Conservation (phyloP, 1,140 invertebrate genomes). For the Pseudomyrmex concolor region DNA sequence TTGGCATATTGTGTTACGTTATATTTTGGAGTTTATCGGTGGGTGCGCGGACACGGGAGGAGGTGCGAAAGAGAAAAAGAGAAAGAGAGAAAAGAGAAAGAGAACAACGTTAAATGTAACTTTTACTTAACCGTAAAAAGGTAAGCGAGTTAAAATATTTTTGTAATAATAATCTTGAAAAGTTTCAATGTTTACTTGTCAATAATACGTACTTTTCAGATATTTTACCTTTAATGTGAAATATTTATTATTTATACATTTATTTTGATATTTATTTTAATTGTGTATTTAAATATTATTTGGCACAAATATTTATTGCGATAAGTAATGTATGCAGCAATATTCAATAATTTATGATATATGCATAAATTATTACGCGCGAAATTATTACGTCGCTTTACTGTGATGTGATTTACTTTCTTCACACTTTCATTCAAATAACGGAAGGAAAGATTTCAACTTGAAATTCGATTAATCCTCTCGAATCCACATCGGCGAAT, state of each 20-base stretch:
- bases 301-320: background rate
- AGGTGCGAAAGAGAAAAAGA: too few species aligned
- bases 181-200: background rate
- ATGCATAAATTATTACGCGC: background rate
- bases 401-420: too few species aligned
- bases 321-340: background rate
- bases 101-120: conserved; percentile 21
- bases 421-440: background rate
- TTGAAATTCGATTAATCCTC: conserved; percentile 28
- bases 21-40: conserved; percentile 46
- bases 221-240: background rate
- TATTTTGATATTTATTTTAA: background rate
- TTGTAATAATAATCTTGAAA: too few species aligned
- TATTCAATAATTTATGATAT: background rate
- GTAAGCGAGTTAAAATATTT: conserved; percentile 10
- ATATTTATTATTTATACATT: background rate
- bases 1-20: conserved; percentile 54
- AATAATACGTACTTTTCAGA: background rate
- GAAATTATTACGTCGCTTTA: background rate
- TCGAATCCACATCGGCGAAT: background rate
- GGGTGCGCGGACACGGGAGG: too few species aligned
- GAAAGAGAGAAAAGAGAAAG: background rate
- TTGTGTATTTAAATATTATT: too few species aligned
- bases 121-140: conserved; percentile 21
- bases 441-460: background rate